These are phyloP conservation scores for Poeciliopsis occidentalis DNA, from an alignment of 2,113 vertebrate species.

Conservation along the genomic window DNA sequence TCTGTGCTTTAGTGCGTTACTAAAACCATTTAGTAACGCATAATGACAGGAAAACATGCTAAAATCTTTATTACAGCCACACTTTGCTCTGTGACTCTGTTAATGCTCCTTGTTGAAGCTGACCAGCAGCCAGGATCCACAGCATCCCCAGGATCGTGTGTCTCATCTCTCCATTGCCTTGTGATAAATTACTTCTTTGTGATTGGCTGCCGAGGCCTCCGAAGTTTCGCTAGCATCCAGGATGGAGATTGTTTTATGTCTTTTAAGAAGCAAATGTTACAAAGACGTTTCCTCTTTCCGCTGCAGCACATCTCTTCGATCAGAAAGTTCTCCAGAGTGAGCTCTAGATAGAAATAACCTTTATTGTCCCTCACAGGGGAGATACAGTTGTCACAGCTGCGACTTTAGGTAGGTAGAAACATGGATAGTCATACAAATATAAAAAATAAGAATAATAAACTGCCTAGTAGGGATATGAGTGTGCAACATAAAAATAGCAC, in stretches of 20 bases:
- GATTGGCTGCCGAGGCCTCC: not conserved
- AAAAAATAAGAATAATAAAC: not conserved
- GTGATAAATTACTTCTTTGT: constrained; percentile 1
- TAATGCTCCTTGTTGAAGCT: constrained; percentile 28
- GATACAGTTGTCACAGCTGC: too few relatives aligned
- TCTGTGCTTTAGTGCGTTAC: not conserved
- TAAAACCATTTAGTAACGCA: too few relatives aligned
- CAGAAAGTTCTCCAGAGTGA: not conserved
- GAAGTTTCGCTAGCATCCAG: constrained; percentile 7
- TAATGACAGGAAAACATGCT: not conserved
- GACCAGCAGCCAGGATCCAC: constrained; percentile 58
- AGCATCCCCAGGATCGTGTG: constrained; percentile 65
- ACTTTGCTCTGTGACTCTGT: constrained; percentile 8
- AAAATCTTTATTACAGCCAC: not conserved
- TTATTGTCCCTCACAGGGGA: too few relatives aligned
- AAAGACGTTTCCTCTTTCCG: not conserved
- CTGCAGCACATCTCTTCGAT: not conserved
- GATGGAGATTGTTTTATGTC: constrained; percentile 4
- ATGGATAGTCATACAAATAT: not conserved
- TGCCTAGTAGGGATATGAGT: too few relatives aligned
- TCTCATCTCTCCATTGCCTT: constrained; percentile 30
- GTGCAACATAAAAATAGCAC: too few relatives aligned
- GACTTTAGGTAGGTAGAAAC: too few relatives aligned
- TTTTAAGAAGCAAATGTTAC: not conserved
- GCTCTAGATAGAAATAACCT: too few relatives aligned